phyloP scores from a whole-genome alignment of 2,888 invertebrate genomes.

The Chalcis sispes region DNA sequence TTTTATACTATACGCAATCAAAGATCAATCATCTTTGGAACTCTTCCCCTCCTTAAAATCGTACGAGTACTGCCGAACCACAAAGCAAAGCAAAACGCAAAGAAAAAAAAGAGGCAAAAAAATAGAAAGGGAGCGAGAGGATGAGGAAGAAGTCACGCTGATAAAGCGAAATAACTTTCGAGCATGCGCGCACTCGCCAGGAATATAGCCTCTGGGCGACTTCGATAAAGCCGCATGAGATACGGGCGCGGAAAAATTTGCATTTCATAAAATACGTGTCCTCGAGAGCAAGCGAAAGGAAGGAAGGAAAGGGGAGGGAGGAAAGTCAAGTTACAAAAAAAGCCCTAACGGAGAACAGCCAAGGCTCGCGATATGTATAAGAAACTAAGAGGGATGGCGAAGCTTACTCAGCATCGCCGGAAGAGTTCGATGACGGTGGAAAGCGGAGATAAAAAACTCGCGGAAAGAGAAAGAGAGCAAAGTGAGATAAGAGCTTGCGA shows the following conservation, averaged over 20 bases:
- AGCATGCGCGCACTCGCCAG: slow-evolving; percentile 15
- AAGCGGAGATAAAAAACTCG: background rate
- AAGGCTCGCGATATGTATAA: slow-evolving; percentile 51
- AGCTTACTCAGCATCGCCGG: slow-evolving; percentile 58
- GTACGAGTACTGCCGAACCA: background rate
- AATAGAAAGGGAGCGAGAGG: background rate
- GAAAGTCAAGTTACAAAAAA: background rate
- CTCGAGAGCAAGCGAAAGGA: slow-evolving; percentile 56
- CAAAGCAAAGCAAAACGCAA: background rate
- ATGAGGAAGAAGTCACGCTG: slow-evolving; percentile 40
- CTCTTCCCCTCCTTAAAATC: too few relatives aligned
- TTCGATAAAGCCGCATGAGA: slow-evolving; percentile 53
- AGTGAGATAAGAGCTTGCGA: background rate
- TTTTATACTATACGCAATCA: too few relatives aligned
- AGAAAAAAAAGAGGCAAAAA: background rate
- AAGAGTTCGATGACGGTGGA: slow-evolving; percentile 43
- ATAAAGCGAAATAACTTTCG: slow-evolving; percentile 51
- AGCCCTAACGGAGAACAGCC: slow-evolving; percentile 8
- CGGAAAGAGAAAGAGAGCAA: slow-evolving; percentile 8
- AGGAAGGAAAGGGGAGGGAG: slow-evolving; percentile 46
- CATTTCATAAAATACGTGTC: slow-evolving; percentile 69
- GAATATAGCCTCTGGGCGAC: slow-evolving; percentile 13
- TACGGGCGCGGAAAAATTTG: slow-evolving; percentile 65
- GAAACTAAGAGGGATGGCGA: slow-evolving; percentile 47
- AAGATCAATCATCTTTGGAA: too few relatives aligned